A percentile compares a stretch with the other conserved stretches of the same genome.
Evolutionary conservation across 2,797 vertebrate species (phyloP).

Genomic region (Sciaenops ocellatus): DNA sequence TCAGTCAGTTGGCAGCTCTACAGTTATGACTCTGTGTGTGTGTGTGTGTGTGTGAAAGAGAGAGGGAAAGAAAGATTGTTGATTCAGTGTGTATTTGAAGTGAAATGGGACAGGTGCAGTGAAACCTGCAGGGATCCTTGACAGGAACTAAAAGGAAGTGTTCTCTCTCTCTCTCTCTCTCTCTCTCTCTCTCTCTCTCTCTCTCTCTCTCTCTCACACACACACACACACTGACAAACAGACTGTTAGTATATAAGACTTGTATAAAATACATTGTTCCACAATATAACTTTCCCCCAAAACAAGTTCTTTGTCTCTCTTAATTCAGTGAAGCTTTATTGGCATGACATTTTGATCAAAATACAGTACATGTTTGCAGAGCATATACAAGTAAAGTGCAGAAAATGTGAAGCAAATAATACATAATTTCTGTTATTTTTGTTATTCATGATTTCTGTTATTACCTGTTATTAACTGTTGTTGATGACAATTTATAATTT

Average conservation of each 20-base stretch:
- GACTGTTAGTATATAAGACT: neutral
- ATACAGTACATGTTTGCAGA: neutral
- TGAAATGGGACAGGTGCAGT: slow-evolving; percentile 41
- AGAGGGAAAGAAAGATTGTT: slow-evolving; percentile 8
- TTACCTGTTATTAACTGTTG: too few relatives aligned
- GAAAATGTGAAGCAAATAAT: neutral
- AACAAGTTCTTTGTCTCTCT: neutral
- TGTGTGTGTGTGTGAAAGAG: neutral
- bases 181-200: too few relatives aligned
- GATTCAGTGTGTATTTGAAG: slow-evolving; percentile 38
- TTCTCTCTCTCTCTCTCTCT: too few relatives aligned
- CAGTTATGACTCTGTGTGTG: slow-evolving; percentile 23
- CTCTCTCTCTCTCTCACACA: too few relatives aligned
- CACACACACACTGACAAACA: slow-evolving; percentile 6
- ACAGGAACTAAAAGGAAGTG: slow-evolving; percentile 32
- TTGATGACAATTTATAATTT: too few relatives aligned
- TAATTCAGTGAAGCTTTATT: neutral
- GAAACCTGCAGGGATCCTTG: slow-evolving; percentile 45
- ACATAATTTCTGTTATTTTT: too few relatives aligned
- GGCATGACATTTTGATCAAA: neutral
- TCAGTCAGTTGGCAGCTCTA: slow-evolving; percentile 24
- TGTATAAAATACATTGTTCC: neutral
- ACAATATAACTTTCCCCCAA: neutral
- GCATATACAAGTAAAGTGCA: neutral
- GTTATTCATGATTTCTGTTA: too few relatives aligned